Evolutionary conservation across 2,888 invertebrate genomes (phyloP), one percentile per base, ranked within the genome.

Genomic region (Folsomia candida): DNA sequence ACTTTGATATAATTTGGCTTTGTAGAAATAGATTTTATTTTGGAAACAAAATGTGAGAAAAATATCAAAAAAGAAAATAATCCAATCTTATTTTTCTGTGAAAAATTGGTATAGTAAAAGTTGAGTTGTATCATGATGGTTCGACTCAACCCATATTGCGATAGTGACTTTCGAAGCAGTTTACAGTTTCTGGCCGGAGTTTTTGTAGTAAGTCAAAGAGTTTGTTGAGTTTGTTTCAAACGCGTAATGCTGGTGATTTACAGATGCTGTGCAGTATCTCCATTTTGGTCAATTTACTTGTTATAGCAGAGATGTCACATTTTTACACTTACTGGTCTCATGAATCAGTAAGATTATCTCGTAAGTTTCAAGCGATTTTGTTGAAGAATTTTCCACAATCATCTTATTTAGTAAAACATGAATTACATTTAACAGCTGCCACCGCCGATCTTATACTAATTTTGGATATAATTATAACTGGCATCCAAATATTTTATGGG

Each of bases 141-240:
- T 22, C 64, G 67, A 27, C 58, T 76, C 4, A 76, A 76, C 58
- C 76, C 76, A 2, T 76, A 74, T 64, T 76, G 73, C 65, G 76
- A 76, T 68, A 71, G 67, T 66, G 76, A 76, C 68, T 67, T 67
- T 29, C 68, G 76, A 63, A 74, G 74, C 69, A 73, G 76, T 14
- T 28, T 76, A 25, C 72, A 68, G 27, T 70, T 74, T 51, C 47
- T 76, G n/a, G 68, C 74, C 1, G 76, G 76, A 29, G 68, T 76
- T 11, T 74, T 72, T 54, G 29, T 76, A 72, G 76, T 76, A 71
- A 58, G 18, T 28, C n/a, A n/a, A n/a, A n/a, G n/a, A n/a, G n/a
- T n/a, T n/a, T n/a, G n/a, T n/a, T n/a, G n/a, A n/a, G n/a, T n/a
- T n/a, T n/a, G n/a, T n/a, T n/a, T n/a, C n/a, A n/a, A n/a, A n/a